Evolutionary conservation across 2,113 vertebrate genomes (phyloP), one percentile per base, ranked within the genome.

Genomic region (Eretmochelys imbricata): DNA sequence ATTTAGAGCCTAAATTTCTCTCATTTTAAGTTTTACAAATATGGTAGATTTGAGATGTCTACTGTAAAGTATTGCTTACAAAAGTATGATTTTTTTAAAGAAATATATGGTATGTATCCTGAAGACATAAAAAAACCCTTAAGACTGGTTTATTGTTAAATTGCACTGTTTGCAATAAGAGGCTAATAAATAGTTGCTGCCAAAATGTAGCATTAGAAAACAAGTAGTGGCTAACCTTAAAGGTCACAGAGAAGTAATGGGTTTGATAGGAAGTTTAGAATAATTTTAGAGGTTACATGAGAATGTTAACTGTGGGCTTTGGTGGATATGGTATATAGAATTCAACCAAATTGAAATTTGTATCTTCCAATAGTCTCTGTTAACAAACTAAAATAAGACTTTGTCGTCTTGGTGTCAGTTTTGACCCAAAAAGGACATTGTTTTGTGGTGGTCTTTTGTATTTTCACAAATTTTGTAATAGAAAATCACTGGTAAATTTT

Each of bases 21-120:
- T 98, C 95, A 19, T 98, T 98, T 98, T 98, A 98, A 98, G 98
- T 98, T 98, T 98, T 98, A 98, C 98, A 98, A 98, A 97, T 98
- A 98, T 98, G 97, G 98, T 98, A 98, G 98, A 98, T 98, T 98
- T 98, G 97, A 98, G 98, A 98, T 98, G 98, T 98, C 98, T 98
- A 98, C 98, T 99, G 98, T 98, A 98, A 98, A 99, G 98, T 98
- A 98, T 98, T 98, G 98, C 98, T 98, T 98, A 98, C 97, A 98
- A 98, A 98, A 98, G 97, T 98, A 98, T 98, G 97, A 98, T 98
- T 98, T 98, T 98, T 98, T 98, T 98, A 98, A 98, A 98, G 97
- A 98, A 98, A 98, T 98, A 98, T 98, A 98, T 98, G 98, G 98
- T 99, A 98, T 98, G 98, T 98, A 98, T 98, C 98, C 97, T 98